Evolutionary conservation across 1,140 invertebrate species (phyloP).

Genomic region (Chironomus striatipennis): DNA sequence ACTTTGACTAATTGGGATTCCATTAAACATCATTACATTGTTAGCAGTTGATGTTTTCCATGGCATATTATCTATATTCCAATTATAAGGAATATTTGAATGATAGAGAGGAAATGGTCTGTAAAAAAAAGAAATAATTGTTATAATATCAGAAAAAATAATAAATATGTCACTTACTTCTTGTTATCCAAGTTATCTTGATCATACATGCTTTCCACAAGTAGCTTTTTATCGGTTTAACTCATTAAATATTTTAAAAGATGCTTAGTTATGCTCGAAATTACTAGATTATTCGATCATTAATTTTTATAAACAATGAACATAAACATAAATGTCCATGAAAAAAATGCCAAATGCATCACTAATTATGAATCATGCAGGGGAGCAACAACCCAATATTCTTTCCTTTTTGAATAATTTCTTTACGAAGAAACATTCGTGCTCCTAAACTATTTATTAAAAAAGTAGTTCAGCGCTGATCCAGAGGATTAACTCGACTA

Average conservation of each 20-base stretch:
- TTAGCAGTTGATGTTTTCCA: not conserved
- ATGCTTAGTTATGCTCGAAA: not conserved
- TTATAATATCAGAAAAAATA: not conserved
- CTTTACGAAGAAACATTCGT: not conserved
- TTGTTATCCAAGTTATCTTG: not conserved
- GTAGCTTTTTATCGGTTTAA: not conserved
- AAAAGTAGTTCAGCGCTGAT: conserved; percentile 16
- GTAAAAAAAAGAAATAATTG: not conserved
- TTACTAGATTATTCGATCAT: no score
- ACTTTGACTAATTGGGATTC: not conserved
- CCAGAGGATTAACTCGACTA: conserved; percentile 17
- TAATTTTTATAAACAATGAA: no score
- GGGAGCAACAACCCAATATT: no score
- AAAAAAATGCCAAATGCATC: no score
- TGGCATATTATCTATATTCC: not conserved
- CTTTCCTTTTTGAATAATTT: conserved; percentile 15
- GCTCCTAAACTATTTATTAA: not conserved
- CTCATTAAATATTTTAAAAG: not conserved
- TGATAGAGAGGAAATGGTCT: not conserved
- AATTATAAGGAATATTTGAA: not conserved
- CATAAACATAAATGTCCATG: no score
- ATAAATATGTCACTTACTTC: not conserved
- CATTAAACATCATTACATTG: conserved; percentile 6
- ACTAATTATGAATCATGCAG: no score
- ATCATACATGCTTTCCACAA: not conserved